These are phyloP conservation scores for Campoplex capitator DNA, from an alignment of 2,888 invertebrate genomes.

Conservation along the genomic window DNA sequence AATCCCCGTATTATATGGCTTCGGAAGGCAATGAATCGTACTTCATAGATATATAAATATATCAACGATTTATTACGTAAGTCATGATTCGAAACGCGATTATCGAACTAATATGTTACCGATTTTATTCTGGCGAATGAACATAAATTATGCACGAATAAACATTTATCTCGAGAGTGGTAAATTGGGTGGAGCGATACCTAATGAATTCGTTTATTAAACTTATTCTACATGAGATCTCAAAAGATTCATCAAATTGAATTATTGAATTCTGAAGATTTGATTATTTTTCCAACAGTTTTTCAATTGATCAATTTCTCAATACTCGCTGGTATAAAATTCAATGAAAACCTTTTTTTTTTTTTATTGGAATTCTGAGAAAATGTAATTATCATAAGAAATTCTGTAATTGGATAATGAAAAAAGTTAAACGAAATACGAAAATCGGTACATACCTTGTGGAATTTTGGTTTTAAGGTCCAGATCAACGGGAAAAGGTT, in stretches of 20 bases:
- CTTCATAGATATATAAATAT: not conserved
- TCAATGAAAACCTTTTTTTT: too few relatives aligned
- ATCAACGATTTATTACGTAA: not conserved
- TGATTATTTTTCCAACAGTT: too few relatives aligned
- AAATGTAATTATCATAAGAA: not conserved
- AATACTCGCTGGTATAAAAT: too few relatives aligned
- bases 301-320: too few relatives aligned
- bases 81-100: not conserved
- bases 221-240: not conserved
- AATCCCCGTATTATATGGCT: conserved; percentile 32
- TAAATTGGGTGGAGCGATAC: not conserved
- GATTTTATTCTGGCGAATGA: not conserved
- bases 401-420: not conserved
- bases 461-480: conserved; percentile 78
- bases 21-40: conserved; percentile 34
- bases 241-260: not conserved
- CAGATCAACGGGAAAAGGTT: conserved; percentile 78
- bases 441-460: conserved; percentile 58
- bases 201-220: not conserved
- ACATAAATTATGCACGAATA: not conserved
- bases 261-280: too few relatives aligned
- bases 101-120: not conserved
- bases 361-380: too few relatives aligned
- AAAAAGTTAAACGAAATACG: not conserved
- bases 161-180: not conserved